These are phyloP conservation scores for Apamea anceps DNA, from an alignment of 2,888 invertebrate genomes.

Conservation along the genomic window DNA sequence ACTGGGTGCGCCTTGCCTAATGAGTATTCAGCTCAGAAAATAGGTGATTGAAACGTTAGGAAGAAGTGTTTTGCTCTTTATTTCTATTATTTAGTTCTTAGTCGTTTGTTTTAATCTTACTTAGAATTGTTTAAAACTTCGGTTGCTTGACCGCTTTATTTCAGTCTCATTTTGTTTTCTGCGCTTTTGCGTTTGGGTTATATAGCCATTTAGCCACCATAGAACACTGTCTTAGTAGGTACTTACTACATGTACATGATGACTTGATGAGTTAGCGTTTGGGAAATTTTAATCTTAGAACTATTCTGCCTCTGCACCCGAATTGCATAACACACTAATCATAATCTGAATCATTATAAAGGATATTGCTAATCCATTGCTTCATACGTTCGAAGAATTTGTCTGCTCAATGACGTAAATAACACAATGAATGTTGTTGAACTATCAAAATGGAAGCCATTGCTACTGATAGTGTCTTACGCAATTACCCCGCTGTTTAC, in stretches of 20 bases:
- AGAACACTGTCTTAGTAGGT: no score
- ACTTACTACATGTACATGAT: background rate
- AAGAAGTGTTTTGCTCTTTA: slow-evolving; percentile 7
- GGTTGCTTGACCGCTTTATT: background rate
- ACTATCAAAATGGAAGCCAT: no score
- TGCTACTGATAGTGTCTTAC: no score
- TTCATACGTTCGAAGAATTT: no score
- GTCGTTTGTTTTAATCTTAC: background rate
- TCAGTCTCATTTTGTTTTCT: background rate
- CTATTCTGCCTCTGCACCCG: background rate
- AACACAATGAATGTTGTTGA: no score
- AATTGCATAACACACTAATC: no score
- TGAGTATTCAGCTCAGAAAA: slow-evolving; percentile 36
- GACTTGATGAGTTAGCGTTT: background rate
- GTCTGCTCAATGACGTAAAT: no score
- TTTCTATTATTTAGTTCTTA: slow-evolving; percentile 13
- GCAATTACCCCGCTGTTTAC: background rate
- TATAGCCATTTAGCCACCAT: background rate
- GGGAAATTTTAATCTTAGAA: background rate
- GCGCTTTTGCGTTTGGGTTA: background rate
- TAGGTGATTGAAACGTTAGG: slow-evolving; percentile 15
- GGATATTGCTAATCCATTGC: no score
- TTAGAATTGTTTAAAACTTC: background rate
- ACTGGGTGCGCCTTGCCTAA: slow-evolving; percentile 26
- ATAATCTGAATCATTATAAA: no score